Evolutionary conservation across 2,113 vertebrate genomes (phyloP).

Genomic region (Conger conger): DNA sequence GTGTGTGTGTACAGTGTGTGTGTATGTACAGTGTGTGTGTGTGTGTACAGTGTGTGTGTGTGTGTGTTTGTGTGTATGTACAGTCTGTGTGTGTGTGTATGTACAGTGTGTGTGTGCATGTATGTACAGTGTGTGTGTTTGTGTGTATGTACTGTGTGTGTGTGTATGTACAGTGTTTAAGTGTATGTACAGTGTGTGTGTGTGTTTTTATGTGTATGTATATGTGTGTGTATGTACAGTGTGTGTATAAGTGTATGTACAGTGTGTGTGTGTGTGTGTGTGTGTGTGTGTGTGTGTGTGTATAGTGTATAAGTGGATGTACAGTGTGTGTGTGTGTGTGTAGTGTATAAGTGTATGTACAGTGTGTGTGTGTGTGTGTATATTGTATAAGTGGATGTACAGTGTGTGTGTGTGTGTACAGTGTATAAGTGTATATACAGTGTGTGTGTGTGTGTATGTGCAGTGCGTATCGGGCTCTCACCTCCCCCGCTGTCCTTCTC

Average conservation of each 20-base stretch:
- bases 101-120: not conserved
- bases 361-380: too few species aligned
- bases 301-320: not conserved
- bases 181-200: not conserved
- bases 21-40: not conserved
- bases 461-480: constrained; percentile 42
- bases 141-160: not conserved
- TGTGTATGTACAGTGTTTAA: not conserved
- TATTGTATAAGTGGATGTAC: too few species aligned
- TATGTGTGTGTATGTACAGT: not conserved
- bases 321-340: too few species aligned
- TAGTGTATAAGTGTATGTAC: too few species aligned
- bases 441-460: too few species aligned
- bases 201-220: too few species aligned
- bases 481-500: constrained; percentile 89
- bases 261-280: not conserved
- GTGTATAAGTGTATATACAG: too few species aligned
- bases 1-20: too few species aligned
- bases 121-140: not conserved
- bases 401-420: too few species aligned
- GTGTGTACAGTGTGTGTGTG: too few species aligned
- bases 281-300: not conserved
- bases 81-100: not conserved
- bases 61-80: not conserved
- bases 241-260: not conserved